Evolutionary conservation across 2,797 vertebrate genomes (phyloP).

Genomic region (Mergus octosetaceus): DNA sequence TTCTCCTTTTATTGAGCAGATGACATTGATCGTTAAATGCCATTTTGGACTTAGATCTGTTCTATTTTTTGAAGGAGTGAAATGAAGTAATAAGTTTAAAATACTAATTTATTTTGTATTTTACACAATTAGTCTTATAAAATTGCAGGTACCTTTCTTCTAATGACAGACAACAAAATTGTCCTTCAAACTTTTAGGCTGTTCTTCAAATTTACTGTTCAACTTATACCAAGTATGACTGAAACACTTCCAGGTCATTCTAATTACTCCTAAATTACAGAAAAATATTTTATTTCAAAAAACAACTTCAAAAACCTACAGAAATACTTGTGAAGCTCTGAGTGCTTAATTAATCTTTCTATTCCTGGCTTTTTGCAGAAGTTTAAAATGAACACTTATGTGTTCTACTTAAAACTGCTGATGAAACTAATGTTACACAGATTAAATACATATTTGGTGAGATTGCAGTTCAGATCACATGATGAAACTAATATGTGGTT

Average conservation of each 20-base stretch:
- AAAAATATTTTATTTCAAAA: conserved; percentile 35
- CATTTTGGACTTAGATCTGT: background rate
- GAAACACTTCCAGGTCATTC: conserved; percentile 31
- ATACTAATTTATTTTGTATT: background rate
- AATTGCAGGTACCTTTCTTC: background rate
- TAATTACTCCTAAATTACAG: background rate
- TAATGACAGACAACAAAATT: background rate
- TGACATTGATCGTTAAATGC: background rate
- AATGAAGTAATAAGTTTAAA: background rate
- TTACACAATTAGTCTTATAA: background rate
- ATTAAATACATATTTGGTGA: background rate
- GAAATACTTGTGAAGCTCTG: background rate
- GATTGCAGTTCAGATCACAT: background rate
- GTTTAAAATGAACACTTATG: background rate
- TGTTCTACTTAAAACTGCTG: background rate
- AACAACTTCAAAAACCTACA: background rate
- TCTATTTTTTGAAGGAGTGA: conserved; percentile 22
- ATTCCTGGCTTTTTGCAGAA: background rate
- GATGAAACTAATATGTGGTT: background rate
- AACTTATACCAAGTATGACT: background rate
- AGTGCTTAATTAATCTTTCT: conserved; percentile 15
- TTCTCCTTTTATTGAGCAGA: background rate
- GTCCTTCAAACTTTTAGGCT: background rate
- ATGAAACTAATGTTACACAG: background rate
- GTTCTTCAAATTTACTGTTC: background rate